Base-by-base conservation (phyloP, 2,797 vertebrate genomes). In the Molossus molossus region DNA sequence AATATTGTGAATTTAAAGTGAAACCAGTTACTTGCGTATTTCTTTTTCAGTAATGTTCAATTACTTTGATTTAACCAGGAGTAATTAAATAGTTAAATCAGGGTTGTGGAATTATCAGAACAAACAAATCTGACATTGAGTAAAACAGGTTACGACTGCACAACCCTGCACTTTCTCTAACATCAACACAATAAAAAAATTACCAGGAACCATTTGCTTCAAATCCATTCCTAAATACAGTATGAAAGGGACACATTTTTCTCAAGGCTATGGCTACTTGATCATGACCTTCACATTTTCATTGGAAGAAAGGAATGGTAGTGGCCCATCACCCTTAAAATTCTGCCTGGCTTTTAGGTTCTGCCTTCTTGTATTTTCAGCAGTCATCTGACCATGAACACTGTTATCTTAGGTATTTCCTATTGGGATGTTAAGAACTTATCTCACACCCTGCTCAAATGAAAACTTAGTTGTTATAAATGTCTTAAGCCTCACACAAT, bases 31-130 rank as follows among this genome's bases (percentile, higher is more conserved):
- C 15, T 33, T 62, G 10, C 77, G 1, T 57, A 48, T 72, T 84
- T 94, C 57, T 89, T 87, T 95, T 86, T 62, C 60, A 73, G 37
- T 27, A 73, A 75, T 81, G 21, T 82, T 87, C 33, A 60, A 11
- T 55, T 23, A 76, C 58, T 95, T 92, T 64, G 2, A 72, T 65
- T 50, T 62, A 82, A 82, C 4, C 5, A 84, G 40, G 10, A 88
- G 15, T 53, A 70, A 85, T 13, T 77, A 62, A 13, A 37, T 60
- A 79, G 21, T 33, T 85, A 84, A 90, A 67, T 29, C 27, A 21
- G 13, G 3, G 18, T 45, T 50, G 14, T 53, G 25, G 33, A 65
- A 69, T 5, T 70, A 17, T 94, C 70, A 87, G 58, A 69, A 64
- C n/a, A 89, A 82, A 92, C 14, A 58, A 64, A 87, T 82, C 27